These are phyloP conservation scores for Cosmia trapezina DNA, from an alignment of 2,888 invertebrate species.

Conservation along the genomic window DNA sequence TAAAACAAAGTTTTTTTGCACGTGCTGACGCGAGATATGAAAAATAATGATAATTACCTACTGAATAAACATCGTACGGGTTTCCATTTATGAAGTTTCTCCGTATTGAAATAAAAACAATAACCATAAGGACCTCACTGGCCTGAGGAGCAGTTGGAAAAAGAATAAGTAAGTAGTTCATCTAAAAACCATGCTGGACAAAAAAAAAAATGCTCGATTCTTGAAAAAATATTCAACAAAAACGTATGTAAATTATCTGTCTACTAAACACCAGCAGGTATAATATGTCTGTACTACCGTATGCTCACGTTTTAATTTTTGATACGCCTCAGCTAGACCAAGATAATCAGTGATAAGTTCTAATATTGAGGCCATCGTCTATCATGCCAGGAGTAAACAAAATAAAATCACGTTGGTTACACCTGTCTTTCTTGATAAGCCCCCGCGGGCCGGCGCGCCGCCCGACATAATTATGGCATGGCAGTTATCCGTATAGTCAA, in stretches of 20 bases:
- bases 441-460: neutral
- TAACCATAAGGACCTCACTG: no score
- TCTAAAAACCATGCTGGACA: neutral
- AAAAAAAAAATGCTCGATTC: neutral
- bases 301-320: constrained; percentile 55
- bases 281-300: constrained; percentile 13
- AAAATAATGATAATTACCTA: no score
- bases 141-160: no score
- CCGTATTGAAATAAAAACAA: no score
- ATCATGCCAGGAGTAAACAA: constrained; percentile 18
- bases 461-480: neutral
- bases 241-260: neutral
- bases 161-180: no score
- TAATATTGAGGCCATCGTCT: constrained; percentile 65
- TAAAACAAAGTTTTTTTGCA: no score
- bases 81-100: no score
- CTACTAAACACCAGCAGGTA: neutral
- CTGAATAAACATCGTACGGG: no score
- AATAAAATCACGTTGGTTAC: constrained; percentile 26
- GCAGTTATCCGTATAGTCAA: neutral
- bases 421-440: constrained; percentile 40
- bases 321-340: constrained; percentile 63
- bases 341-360: constrained; percentile 63
- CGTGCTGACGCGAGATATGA: no score
- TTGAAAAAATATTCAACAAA: neutral